Base-by-base conservation (phyloP, 2,113 vertebrate species). In the Epinephelus cyanopodus region DNA sequence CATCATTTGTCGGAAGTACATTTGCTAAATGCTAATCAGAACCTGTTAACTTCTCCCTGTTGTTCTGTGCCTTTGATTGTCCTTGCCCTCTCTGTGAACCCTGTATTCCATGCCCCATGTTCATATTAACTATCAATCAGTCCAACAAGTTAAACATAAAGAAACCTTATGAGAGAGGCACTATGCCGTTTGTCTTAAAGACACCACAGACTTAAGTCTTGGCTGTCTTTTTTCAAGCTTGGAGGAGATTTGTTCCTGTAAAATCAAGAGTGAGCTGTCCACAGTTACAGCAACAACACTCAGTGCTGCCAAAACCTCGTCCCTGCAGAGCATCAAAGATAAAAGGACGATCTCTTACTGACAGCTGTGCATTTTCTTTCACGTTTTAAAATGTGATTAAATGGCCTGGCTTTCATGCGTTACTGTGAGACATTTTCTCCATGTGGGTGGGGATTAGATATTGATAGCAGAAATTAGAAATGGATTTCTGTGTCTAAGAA, bases 171-270 rank as follows among this genome's bases (percentile, higher is more conserved):
- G 47, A 74, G 39, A 68, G 57, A 84, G 62, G 61, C 27, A 45
- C 15, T 6, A 12, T 37, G 23, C 74, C 54, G 67, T 83, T 80
- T 74, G 68, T 91, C 79, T 84, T 71, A 47, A 82, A 64, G 77
- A 76, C 72, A 84, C 68, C 45, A 67, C 4, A 67, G 61, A 81
- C 65, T 68, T 57, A 23, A 79, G 64, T 77, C 82, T 82, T 61
- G 64, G 77, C 84, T 69, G 67, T 69, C 61, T 83, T 18, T 73
- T 75, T 86, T 65, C 14, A 9, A 74, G 58, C 82, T 50, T 67
- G 74, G 66, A 88, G 62, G 37, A 83, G 70, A 77, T 85, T 85
- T 82, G 62, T 82, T 87, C 68, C 80, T 81, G 82, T 83, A 83
- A 89, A 86, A 74, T 89, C 66, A 70, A 73, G 77, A 74, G 37